Conservation (phyloP, 1,140 invertebrate species). For the Bactericera cockerelli region DNA sequence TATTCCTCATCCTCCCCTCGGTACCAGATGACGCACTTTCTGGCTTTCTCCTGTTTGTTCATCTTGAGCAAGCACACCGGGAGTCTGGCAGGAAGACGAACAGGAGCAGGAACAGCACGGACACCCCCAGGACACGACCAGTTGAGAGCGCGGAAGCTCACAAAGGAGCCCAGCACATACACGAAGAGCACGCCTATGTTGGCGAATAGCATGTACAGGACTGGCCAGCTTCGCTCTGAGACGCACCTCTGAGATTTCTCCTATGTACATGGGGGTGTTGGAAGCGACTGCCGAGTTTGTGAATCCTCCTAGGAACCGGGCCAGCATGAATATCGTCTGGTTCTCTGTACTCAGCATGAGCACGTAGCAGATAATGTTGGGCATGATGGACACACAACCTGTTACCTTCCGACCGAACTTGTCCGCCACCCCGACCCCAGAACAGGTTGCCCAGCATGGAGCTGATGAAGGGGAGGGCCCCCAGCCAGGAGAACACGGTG, state of each 20-base stretch:
- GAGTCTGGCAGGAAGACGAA: slow-evolving; percentile 68
- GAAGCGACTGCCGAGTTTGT: slow-evolving; percentile 65
- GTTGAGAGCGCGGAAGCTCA: slow-evolving; percentile 46
- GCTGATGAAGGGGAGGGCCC: slow-evolving; percentile 59
- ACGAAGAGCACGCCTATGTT: slow-evolving; percentile 65
- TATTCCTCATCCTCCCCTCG: slow-evolving; percentile 39
- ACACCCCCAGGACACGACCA: slow-evolving; percentile 44
- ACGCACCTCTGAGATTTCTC: slow-evolving; percentile 65
- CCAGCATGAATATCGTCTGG: slow-evolving; percentile 44
- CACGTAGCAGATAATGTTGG: slow-evolving; percentile 61
- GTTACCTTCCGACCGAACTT: slow-evolving; percentile 56
- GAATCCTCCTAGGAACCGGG: slow-evolving; percentile 56
- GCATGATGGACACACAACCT: slow-evolving; percentile 47
- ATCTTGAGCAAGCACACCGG: slow-evolving; percentile 49
- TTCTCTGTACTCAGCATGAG: slow-evolving; percentile 46
- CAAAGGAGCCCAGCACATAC: slow-evolving; percentile 49
- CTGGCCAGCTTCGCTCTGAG: slow-evolving; percentile 64
- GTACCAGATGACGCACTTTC: slow-evolving; percentile 37
- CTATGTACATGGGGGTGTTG: slow-evolving; percentile 68
- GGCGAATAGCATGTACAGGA: slow-evolving; percentile 65
- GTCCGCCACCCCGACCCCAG: slow-evolving; percentile 50
- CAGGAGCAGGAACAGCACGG: slow-evolving; percentile 46
- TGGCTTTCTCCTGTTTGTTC: slow-evolving; percentile 33
- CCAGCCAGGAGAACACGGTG: slow-evolving; percentile 44
- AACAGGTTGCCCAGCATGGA: slow-evolving; percentile 57